Conservation (phyloP, 2,797 vertebrate species). For the Tolypeutes matacus region DNA sequence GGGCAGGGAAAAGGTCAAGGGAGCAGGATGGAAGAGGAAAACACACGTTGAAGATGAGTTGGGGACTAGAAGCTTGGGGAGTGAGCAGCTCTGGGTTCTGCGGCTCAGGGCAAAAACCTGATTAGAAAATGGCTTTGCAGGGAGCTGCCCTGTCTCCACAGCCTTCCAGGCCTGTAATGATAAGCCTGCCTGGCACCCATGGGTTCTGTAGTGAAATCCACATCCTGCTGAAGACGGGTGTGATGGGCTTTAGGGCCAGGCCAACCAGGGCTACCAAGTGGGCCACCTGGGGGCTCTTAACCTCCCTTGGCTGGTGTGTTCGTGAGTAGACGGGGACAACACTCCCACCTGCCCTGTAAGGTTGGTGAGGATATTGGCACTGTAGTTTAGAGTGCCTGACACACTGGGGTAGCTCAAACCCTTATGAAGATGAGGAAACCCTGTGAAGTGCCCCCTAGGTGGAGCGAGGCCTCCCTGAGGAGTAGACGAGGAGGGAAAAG, state of each 20-base stretch:
- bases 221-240: background rate
- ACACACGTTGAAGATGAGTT: rapidly evolving
- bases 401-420: background rate
- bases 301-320: background rate
- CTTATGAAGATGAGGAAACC: background rate
- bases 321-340: background rate
- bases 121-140: background rate
- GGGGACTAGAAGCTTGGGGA: background rate
- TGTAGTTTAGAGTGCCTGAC: background rate
- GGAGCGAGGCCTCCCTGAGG: background rate
- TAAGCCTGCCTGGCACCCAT: background rate
- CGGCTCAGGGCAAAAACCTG: background rate
- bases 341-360: background rate
- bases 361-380: background rate
- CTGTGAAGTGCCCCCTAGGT: rapidly evolving
- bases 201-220: background rate
- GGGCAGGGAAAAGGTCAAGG: background rate
- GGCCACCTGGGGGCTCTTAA: background rate
- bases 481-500: background rate
- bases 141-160: background rate
- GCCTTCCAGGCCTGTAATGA: background rate
- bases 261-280: background rate
- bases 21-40: background rate
- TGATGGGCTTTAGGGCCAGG: background rate
- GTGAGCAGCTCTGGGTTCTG: no score